phyloP scores from a whole-genome alignment of 2,888 invertebrate genomes.

The Maniola hyperantus region DNA sequence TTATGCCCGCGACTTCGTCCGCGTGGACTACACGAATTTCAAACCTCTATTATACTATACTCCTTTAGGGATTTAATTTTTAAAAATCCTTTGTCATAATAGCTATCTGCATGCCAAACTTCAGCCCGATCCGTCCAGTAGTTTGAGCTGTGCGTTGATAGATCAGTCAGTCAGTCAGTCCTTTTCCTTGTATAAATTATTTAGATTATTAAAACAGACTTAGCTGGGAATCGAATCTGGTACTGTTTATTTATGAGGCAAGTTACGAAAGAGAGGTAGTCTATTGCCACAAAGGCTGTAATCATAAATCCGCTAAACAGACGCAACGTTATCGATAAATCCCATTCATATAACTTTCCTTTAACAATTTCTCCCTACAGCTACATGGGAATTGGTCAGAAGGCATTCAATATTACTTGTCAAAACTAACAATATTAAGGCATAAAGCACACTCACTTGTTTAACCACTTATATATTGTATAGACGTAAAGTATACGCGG shows the following conservation, averaged over 20 bases:
- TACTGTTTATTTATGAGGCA: neutral
- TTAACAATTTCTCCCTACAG: constrained; percentile 18
- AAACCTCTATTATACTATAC: too few relatives aligned
- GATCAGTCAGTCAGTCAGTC: too few relatives aligned
- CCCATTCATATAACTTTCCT: constrained; percentile 15
- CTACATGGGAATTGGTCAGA: neutral
- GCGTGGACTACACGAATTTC: too few relatives aligned
- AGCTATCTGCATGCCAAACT: too few relatives aligned
- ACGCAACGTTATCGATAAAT: constrained; percentile 13
- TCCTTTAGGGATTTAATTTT: too few relatives aligned
- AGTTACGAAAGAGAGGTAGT: constrained; percentile 4
- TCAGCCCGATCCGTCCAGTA: too few relatives aligned
- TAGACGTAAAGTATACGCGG: neutral
- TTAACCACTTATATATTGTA: too few relatives aligned
- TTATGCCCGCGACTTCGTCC: neutral
- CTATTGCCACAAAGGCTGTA: neutral
- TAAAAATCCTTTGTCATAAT: too few relatives aligned
- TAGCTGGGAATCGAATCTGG: neutral
- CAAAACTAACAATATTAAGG: constrained; percentile 6
- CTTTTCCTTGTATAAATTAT: neutral
- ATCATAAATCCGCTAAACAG: constrained; percentile 11
- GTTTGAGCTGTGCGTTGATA: too few relatives aligned
- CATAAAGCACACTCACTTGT: neutral
- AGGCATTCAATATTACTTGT: constrained; percentile 10
- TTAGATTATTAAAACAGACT: neutral